These are phyloP conservation scores for Hydrolagus colliei DNA, from an alignment of 2,797 vertebrate genomes.

Conservation along the genomic window DNA sequence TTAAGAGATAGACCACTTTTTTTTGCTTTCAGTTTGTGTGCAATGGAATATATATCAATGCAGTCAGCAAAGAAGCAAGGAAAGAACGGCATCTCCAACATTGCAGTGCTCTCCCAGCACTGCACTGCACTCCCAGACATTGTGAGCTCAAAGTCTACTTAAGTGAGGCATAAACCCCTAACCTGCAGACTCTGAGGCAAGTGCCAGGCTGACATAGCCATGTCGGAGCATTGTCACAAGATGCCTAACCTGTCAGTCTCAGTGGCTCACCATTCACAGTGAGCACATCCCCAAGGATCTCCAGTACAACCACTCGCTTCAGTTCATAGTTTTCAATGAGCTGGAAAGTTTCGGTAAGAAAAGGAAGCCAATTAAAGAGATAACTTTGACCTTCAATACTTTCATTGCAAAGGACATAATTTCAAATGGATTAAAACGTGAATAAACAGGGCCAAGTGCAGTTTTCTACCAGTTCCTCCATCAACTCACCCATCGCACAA, in stretches of 20 bases:
- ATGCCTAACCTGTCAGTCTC: neutral
- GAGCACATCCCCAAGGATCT: neutral
- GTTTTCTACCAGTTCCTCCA: neutral
- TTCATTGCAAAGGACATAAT: no score
- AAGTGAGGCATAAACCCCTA: neutral
- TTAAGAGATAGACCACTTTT: no score
- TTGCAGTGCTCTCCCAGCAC: no score
- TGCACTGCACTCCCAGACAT: no score
- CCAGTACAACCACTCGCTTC: neutral
- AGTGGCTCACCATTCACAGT: neutral
- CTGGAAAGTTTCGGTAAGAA: neutral
- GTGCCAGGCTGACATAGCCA: neutral
- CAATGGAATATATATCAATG: no score
- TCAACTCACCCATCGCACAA: neutral
- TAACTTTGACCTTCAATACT: neutral
- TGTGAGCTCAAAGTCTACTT: neutral
- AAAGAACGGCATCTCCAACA: no score
- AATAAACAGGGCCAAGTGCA: no score
- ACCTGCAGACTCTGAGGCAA: neutral
- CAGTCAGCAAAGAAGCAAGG: no score
- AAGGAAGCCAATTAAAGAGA: neutral
- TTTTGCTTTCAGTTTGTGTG: no score
- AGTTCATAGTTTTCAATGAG: neutral
- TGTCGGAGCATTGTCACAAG: no score
- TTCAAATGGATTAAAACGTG: no score